phyloP scores from a whole-genome alignment of 2,888 invertebrate genomes.

The Lasioglossum marginatum region DNA sequence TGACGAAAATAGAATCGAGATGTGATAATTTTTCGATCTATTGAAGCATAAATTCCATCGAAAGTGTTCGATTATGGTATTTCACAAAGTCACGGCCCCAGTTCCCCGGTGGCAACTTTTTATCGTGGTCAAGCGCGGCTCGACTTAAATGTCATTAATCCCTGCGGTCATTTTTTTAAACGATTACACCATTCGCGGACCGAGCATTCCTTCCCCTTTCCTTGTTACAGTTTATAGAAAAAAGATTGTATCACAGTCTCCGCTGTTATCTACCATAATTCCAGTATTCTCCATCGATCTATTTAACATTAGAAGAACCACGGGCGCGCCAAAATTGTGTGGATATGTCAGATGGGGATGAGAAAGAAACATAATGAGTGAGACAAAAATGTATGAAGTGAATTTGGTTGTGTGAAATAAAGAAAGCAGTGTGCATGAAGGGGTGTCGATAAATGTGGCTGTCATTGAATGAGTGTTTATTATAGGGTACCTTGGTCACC shows the following conservation, averaged over 20 bases:
- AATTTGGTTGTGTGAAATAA: too few relatives aligned
- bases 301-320: too few relatives aligned
- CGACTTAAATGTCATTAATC: constrained; percentile 4
- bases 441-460: too few relatives aligned
- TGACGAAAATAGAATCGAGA: background rate
- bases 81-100: constrained; percentile 35
- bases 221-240: background rate
- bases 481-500: too few relatives aligned
- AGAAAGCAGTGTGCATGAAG: too few relatives aligned
- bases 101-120: constrained; percentile 15
- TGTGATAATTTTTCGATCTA: background rate
- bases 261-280: background rate
- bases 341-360: too few relatives aligned
- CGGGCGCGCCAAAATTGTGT: too few relatives aligned
- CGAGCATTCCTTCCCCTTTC: background rate
- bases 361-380: too few relatives aligned
- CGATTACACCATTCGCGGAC: background rate
- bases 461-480: too few relatives aligned
- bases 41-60: constrained; percentile 7
- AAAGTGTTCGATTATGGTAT: constrained; percentile 7
- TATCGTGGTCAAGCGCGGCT: background rate
- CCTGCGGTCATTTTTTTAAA: background rate
- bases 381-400: too few relatives aligned
- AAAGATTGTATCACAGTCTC: background rate
- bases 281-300: too few relatives aligned